A percentile compares a stretch with the other conserved stretches of the same genome.
Evolutionary conservation across 2,888 invertebrate species (phyloP).

Genomic region (Cryptus armator): DNA sequence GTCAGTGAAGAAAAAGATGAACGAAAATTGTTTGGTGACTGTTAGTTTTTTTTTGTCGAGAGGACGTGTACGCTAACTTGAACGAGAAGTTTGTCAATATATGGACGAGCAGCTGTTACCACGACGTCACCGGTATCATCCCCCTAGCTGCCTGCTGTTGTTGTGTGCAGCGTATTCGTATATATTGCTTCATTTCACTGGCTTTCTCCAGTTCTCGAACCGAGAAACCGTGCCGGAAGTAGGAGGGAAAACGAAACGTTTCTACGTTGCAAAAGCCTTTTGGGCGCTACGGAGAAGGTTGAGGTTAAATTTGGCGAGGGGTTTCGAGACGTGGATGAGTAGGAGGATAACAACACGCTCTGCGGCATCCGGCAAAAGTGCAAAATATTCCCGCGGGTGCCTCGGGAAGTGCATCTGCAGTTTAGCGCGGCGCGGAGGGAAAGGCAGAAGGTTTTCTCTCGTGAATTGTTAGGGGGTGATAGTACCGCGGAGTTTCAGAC

Average conservation of each 20-base stretch:
- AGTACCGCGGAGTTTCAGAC: neutral
- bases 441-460: neutral
- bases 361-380: constrained; percentile 44
- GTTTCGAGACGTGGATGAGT: neutral
- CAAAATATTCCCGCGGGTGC: constrained; percentile 54
- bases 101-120: constrained; percentile 76
- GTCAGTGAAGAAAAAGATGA: neutral
- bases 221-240: constrained; percentile 36
- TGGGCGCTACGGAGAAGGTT: neutral
- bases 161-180: neutral
- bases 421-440: constrained; percentile 26
- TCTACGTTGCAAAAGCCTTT: constrained; percentile 4
- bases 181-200: constrained; percentile 48
- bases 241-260: constrained; percentile 50
- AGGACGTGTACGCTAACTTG: constrained; percentile 3
- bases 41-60: constrained; percentile 1
- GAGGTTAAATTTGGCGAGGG: neutral
- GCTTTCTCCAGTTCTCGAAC: neutral
- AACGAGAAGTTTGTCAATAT: constrained; percentile 77
- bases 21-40: constrained; percentile 28
- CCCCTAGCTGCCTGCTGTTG: neutral
- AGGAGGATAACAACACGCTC: constrained; percentile 13
- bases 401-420: constrained; percentile 27
- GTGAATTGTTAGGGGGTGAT: neutral
- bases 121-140: constrained; percentile 25